Evolutionary conservation across 2,113 vertebrate species (phyloP).

Genomic region (Anseranas semipalmata): DNA sequence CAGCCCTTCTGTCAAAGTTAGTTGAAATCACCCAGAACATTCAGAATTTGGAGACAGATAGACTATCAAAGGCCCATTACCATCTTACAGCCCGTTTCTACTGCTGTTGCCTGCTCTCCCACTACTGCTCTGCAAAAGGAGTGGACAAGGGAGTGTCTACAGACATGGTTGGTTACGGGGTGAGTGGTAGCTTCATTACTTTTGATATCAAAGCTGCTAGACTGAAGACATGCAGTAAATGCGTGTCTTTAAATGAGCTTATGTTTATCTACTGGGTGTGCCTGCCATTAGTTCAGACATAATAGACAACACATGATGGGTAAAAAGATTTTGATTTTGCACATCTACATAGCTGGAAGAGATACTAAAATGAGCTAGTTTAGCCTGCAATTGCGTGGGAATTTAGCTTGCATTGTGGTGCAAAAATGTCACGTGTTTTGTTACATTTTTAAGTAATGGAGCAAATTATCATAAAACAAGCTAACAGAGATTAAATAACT

Average conservation of each 20-base stretch:
- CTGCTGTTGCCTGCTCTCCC: neutral
- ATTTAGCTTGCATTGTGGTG: neutral
- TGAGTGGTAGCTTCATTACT: neutral
- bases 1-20: neutral
- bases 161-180: neutral
- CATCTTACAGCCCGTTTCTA: neutral
- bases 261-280: neutral
- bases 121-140: neutral
- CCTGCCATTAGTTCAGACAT: neutral
- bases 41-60: neutral
- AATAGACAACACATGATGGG: rapidly evolving
- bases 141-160: neutral
- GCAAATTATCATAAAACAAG: neutral
- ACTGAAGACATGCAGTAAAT: neutral
- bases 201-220: neutral
- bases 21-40: neutral
- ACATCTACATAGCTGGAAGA: neutral
- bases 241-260: neutral
- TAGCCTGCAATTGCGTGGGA: neutral
- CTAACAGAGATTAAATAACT: slow-evolving; percentile 12
- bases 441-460: neutral
- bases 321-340: neutral
- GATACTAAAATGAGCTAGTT: neutral
- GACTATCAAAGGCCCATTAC: neutral
- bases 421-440: neutral